Evolutionary conservation across 2,797 vertebrate genomes (phyloP), one percentile per base, ranked within the genome.

Genomic region (Acridotheres tristis): DNA sequence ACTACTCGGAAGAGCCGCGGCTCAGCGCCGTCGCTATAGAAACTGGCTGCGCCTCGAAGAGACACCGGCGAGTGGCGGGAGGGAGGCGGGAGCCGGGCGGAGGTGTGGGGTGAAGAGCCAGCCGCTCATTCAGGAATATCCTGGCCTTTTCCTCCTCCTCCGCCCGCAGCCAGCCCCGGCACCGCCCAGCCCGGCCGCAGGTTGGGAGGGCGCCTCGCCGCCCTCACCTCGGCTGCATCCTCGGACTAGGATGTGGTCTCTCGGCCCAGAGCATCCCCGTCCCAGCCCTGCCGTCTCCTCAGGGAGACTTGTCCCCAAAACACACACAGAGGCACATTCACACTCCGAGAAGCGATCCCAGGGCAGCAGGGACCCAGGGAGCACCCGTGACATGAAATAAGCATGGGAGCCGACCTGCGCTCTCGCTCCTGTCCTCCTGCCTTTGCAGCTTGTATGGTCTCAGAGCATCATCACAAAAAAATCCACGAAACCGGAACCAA

Each of bases 1-100:
- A 90, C 93, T 96, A 96, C 95, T 94, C 85, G 71, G 63, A 85
- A 79, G 93, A 94, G 96, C 89, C 76, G 93, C 69, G 88, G 94
- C 79, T 80, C 94, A 59, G 92, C 87, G 88, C 92, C 76, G 97
- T 97, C 96, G 97, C 97, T 93, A 97, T 97, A 94, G 97, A 96
- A 97, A 97, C 97, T 93, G 94, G 77, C 97, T 95, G 94, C 94
- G 81, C 92, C 89, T 78, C 78, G 53, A 13, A 93, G 78, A 78
- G 80, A 38, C 88, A 83, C 90, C 68, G 81, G 77, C 90, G 83
- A 76, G 93, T 55, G 93, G 88, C 82, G 85, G 86, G 90, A 54
- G 85, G 77, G 81, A 83, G 95, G 75, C 72, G 91, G 93, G 88
- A 30, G 62, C 74, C 85, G 36, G 89, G 93, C 29, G 76, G 82